Base-by-base conservation (phyloP, 2,888 invertebrate genomes). In the Trissolcus japonicus region DNA sequence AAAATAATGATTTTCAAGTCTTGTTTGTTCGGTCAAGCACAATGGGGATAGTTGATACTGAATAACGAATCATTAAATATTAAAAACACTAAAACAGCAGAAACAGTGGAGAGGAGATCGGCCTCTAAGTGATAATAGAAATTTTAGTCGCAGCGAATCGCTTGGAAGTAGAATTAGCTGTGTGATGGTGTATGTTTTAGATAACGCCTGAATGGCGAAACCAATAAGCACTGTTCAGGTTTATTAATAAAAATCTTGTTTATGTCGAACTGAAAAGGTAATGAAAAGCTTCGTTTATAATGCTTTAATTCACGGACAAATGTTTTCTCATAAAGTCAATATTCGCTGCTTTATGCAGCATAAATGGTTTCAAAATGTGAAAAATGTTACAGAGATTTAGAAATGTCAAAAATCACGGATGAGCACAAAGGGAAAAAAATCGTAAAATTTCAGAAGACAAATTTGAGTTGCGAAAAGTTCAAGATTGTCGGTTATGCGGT, bases 61-160 rank as follows among this genome's bases (percentile, higher is more conserved):
- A 21, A 54, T 68, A 77, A 48, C 40, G 63, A 66, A 19, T 62
- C 66, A 59, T 75, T 48, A 71, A 72, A 57, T 72, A 60, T 78
- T 56, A 51, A 72, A 17, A 61, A 65, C 50, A 46, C 40, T 25
- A 21, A 29, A 60, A 60, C 54, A 16, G 54, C 51, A 43, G 63
- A 50, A 62, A 55, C 54, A 1, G 21, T 50, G 54, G 19, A 19
- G 19, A 19, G 19, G 19, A 19, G 19, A 19, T 19, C 19, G 19
- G 19, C 19, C 2, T 19, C 19, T 21, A 43, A 57, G 29, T 29
- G 74, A 67, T 63, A 71, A 78, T 73, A 67, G 63, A 71, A 75
- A 63, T 69, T 55, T 40, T 17, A 61, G 59, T 43, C 55, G 71
- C 75, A 71, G 66, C 69, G 55, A 60, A 40, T 65, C 48, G 43